Evolutionary conservation across 2,888 invertebrate genomes (phyloP).

Genomic region (Gordius sp.): DNA sequence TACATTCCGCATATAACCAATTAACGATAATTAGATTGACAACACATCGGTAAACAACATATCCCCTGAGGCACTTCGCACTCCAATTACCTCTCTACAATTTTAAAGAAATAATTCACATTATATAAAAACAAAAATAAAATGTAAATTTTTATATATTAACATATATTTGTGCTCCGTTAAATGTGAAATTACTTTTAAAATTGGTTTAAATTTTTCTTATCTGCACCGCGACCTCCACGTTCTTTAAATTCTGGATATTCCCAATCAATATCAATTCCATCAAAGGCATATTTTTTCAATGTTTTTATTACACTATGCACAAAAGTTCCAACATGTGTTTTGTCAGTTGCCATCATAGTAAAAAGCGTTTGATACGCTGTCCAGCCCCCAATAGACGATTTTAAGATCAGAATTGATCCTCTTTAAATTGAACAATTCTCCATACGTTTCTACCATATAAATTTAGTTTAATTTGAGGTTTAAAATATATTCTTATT

Average conservation of each 20-base stretch:
- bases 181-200: too few relatives aligned
- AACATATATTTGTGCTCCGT: too few relatives aligned
- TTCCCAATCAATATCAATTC: slow-evolving; percentile 15
- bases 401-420: not conserved
- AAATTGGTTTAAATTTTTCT: not conserved
- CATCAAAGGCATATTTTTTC: not conserved
- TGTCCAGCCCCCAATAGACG: slow-evolving; percentile 9
- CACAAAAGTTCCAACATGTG: not conserved
- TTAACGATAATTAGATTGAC: too few relatives aligned
- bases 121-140: too few relatives aligned
- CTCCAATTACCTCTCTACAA: too few relatives aligned
- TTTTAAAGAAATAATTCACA: too few relatives aligned
- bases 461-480: too few relatives aligned
- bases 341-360: not conserved
- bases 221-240: not conserved
- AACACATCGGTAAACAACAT: too few relatives aligned
- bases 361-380: not conserved
- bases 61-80: too few relatives aligned
- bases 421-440: slow-evolving; percentile 2
- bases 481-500: too few relatives aligned
- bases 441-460: not conserved
- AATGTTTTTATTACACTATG: not conserved
- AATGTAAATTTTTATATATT: too few relatives aligned
- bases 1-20: too few relatives aligned
- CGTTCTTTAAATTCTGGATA: slow-evolving; percentile 17